Percentiles rank a stretch among this genome's conserved stretches.
These are phyloP conservation scores for Phyllotreta cruciferae DNA, from an alignment of 2,888 invertebrate species.

Conservation along the genomic window DNA sequence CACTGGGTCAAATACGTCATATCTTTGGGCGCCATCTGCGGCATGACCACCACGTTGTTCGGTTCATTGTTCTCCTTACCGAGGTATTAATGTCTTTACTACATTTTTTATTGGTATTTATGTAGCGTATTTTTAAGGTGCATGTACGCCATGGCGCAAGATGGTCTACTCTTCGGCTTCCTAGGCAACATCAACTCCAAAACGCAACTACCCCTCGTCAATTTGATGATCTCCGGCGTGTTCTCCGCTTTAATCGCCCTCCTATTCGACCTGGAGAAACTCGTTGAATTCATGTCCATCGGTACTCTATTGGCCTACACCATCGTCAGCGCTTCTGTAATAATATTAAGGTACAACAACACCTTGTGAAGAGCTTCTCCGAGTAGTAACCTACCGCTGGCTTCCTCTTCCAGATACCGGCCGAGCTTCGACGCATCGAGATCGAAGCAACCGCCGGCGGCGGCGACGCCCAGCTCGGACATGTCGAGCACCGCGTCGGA, in stretches of 20 bases:
- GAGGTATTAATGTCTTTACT: slow-evolving; percentile 32
- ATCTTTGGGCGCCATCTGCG: slow-evolving; percentile 82
- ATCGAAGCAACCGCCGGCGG: slow-evolving; percentile 43
- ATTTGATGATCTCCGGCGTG: slow-evolving; percentile 78
- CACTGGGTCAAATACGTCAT: slow-evolving; percentile 87
- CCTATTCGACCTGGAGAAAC: slow-evolving; percentile 84
- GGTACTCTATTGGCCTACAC: slow-evolving; percentile 88
- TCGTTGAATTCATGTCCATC: slow-evolving; percentile 95
- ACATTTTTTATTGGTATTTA: not conserved
- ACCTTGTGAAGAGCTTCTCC: not conserved
- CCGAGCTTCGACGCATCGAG: slow-evolving; percentile 48
- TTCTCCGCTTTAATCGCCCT: slow-evolving; percentile 81
- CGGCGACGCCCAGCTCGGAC: slow-evolving; percentile 55
- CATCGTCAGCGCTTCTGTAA: slow-evolving; percentile 89
- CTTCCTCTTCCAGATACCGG: slow-evolving; percentile 44
- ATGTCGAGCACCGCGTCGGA: slow-evolving; percentile 56
- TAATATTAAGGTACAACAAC: slow-evolving; percentile 67
- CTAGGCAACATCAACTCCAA: slow-evolving; percentile 78
- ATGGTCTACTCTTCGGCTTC: slow-evolving; percentile 84
- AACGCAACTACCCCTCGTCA: slow-evolving; percentile 81
- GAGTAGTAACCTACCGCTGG: not conserved
- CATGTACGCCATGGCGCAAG: slow-evolving; percentile 90
- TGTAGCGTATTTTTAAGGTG: slow-evolving; percentile 16
- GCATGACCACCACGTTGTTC: slow-evolving; percentile 89
- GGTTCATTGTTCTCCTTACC: slow-evolving; percentile 88